Percentiles rank a stretch among this genome's conserved stretches.
These are phyloP conservation scores for Falco columbarius DNA, from an alignment of 2,797 vertebrate genomes.

Conservation along the genomic window DNA sequence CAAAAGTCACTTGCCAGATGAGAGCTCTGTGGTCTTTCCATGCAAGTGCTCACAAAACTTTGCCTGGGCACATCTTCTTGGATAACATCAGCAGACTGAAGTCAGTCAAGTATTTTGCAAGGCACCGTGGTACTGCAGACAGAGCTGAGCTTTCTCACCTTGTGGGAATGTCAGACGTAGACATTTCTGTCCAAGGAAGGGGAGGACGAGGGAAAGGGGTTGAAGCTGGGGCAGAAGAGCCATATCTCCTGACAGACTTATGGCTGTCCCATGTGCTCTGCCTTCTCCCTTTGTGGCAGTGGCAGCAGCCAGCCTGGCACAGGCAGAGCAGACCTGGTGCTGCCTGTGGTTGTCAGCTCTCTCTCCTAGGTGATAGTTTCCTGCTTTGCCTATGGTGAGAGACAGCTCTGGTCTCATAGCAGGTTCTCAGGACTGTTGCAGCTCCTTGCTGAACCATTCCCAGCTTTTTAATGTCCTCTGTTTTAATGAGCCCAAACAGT, in stretches of 20 bases:
- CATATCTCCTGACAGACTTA: not conserved
- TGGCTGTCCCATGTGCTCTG: fast-evolving
- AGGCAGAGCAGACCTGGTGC: not conserved
- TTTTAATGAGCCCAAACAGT: not conserved
- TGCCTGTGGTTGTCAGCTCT: not conserved
- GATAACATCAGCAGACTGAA: not conserved
- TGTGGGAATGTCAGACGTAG: not conserved
- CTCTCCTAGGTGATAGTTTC: not conserved
- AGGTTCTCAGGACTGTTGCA: not conserved
- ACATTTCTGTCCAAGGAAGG: not conserved
- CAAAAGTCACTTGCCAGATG: not conserved
- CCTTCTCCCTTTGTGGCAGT: not conserved
- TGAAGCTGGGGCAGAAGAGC: not conserved
- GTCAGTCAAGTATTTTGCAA: not conserved
- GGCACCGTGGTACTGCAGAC: not conserved
- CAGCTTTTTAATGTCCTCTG: not conserved
- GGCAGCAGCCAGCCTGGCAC: not conserved
- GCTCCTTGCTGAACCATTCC: not conserved
- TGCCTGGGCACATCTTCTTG: not conserved
- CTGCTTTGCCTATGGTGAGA: not conserved
- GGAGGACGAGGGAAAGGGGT: not conserved
- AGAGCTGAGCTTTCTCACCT: not conserved
- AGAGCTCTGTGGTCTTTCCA: not conserved
- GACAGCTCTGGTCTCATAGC: not conserved
- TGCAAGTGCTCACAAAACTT: not conserved